Conservation (phyloP, 1,140 invertebrate genomes). For the Chironomus tepperi region DNA sequence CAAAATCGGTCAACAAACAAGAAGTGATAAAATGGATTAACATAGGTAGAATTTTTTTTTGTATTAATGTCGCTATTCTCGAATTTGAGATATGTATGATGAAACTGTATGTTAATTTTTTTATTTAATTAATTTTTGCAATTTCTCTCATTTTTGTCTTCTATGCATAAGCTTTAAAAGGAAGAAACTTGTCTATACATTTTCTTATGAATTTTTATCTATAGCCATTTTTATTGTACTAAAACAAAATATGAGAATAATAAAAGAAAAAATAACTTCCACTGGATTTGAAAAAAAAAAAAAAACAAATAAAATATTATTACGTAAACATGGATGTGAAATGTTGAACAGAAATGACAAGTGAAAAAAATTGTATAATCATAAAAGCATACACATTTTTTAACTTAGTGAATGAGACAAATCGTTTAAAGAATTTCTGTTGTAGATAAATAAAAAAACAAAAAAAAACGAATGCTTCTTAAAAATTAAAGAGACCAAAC, state of each 20-base stretch:
- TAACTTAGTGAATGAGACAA: not conserved
- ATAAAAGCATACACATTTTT: not conserved
- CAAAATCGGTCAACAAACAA: too few species aligned
- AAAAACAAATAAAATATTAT: not conserved
- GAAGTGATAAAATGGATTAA: not conserved
- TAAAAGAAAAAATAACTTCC: not conserved
- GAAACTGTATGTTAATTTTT: not conserved
- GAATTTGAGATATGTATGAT: not conserved
- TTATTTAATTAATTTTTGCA: not conserved
- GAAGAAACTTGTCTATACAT: not conserved
- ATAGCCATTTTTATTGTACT: not conserved
- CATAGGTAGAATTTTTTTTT: not conserved
- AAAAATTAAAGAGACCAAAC: too few species aligned
- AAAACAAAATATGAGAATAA: not conserved
- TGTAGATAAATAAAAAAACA: too few species aligned
- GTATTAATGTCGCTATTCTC: conserved; percentile 5
- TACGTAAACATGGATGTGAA: not conserved
- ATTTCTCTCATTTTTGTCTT: not conserved
- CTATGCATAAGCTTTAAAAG: not conserved
- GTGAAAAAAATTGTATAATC: not conserved
- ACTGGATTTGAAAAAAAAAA: not conserved
- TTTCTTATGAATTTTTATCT: not conserved
- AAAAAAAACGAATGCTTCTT: too few species aligned
- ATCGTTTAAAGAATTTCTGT: not conserved
- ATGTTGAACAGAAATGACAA: not conserved